Base-by-base conservation (phyloP, 2,113 vertebrate species). In the Crotalus viridis region DNA sequence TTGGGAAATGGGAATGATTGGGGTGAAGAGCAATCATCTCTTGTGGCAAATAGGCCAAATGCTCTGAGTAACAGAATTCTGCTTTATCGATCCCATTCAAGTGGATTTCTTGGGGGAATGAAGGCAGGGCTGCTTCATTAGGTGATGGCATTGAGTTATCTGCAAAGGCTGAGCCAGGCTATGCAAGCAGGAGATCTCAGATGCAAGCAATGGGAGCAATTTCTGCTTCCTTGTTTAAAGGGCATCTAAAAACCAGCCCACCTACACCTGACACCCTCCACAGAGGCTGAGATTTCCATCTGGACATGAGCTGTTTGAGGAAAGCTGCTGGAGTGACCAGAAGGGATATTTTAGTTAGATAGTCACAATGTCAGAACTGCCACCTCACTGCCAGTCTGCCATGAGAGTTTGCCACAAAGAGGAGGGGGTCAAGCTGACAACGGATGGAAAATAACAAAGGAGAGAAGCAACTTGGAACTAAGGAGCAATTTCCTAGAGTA, bases 101-200 rank as follows among this genome's bases (percentile, higher is more conserved):
- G 90, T 3, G 93, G 85, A 92, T 90, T 92, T 57, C 90, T 89
- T 24, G 39, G 88, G 26, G 15, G 61, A 61, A 90, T 85, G 94
- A 96, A 96, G 56, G 88, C 94, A 94, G 46, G 10, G 52, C 89
- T 33, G 64, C 89, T 95, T 95, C 93, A 86, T 93, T 93, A 93
- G 74, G 19, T 87, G 0, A 0, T 93, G 19, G 52, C 0, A 0
- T 46, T 28, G 81, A 93, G 93, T 90, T 95, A 89, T 69, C 93
- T 74, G 19, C 39, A 88, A 90, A 74, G 93, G 95, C 55, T 57
- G 33, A 4, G 0, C 93, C 92, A 52, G 51, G 46, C n/a, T 94
- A 86, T 54, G 8, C 90, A 87, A 94, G 87, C 39, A 33, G 90
- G 93, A 6, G 86, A 89, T 81, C 4, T 94, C 89, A 55, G 95